A percentile compares a stretch with the other conserved stretches of the same genome.
Evolutionary conservation across 1,140 invertebrate species (phyloP).

Genomic region (Drosophila quadrilineata): DNA sequence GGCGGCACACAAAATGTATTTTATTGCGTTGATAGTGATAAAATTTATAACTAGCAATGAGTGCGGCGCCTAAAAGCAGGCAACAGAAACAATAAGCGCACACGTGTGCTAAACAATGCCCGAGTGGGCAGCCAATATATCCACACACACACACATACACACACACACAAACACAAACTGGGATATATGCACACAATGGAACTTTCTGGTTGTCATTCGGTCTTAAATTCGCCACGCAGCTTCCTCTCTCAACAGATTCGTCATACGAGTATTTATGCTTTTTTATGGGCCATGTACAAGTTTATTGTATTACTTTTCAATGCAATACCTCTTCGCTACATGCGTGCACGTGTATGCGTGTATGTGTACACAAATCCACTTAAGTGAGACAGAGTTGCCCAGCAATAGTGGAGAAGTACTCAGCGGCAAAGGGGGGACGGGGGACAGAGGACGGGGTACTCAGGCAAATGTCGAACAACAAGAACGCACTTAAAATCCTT

Average conservation of each 20-base stretch:
- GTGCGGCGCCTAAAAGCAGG: constrained; percentile 51
- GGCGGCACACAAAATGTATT: constrained; percentile 59
- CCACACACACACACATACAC: constrained; percentile 9
- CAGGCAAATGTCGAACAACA: not conserved
- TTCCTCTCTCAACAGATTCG: constrained; percentile 24
- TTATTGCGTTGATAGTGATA: constrained; percentile 68
- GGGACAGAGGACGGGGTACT: too few relatives aligned
- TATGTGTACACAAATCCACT: not conserved
- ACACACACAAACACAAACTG: constrained; percentile 16
- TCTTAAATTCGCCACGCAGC: not conserved
- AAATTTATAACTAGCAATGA: constrained; percentile 69
- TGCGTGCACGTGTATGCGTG: not conserved
- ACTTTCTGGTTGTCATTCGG: not conserved
- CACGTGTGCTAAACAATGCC: constrained; percentile 62
- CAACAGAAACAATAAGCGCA: constrained; percentile 53
- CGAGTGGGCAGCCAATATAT: constrained; percentile 46
- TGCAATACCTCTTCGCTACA: constrained; percentile 35
- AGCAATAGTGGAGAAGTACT: too few relatives aligned
- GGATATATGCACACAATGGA: constrained; percentile 25
- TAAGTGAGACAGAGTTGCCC: not conserved
- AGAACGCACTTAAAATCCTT: not conserved
- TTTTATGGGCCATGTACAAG: constrained; percentile 70
- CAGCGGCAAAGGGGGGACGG: too few relatives aligned
- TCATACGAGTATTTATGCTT: constrained; percentile 69
- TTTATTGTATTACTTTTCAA: constrained; percentile 74